A percentile compares a stretch with the other conserved stretches of the same genome.
Conservation (phyloP, 2,888 invertebrate genomes). For the Callinectes sapidus region DNA sequence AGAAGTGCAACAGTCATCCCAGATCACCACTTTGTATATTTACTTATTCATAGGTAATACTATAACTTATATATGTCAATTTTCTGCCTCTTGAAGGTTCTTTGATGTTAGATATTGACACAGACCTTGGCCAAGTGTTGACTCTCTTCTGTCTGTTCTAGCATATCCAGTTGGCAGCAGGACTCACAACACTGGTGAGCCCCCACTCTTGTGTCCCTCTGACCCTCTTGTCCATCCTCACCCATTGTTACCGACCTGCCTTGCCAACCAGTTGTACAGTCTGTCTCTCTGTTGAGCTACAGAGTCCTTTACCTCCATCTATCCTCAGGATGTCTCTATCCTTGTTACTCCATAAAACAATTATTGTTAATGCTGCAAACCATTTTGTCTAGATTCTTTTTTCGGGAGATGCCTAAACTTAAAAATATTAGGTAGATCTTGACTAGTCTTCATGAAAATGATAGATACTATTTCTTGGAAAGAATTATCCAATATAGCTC, state of each 20-base stretch:
- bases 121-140: constrained; percentile 26
- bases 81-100: not conserved
- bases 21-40: not conserved
- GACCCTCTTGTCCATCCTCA: not conserved
- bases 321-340: not conserved
- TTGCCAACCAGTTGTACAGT: constrained; percentile 15
- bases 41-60: not conserved
- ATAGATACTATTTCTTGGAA: too few relatives aligned
- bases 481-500: too few relatives aligned
- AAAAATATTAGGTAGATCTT: too few relatives aligned
- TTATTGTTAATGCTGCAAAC: not conserved
- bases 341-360: not conserved
- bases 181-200: constrained; percentile 69
- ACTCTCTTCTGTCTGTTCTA: constrained; percentile 51
- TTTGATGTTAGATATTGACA: constrained; percentile 24
- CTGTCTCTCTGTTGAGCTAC: not conserved
- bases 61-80: not conserved
- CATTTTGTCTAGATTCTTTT: not conserved
- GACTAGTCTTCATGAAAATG: too few relatives aligned
- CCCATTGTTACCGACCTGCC: not conserved
- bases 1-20: not conserved
- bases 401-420: not conserved
- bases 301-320: not conserved
- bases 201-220: constrained; percentile 8
- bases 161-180: constrained; percentile 69